Conservation (phyloP, 1,140 invertebrate species). For the Rhagoletis pomonella region DNA sequence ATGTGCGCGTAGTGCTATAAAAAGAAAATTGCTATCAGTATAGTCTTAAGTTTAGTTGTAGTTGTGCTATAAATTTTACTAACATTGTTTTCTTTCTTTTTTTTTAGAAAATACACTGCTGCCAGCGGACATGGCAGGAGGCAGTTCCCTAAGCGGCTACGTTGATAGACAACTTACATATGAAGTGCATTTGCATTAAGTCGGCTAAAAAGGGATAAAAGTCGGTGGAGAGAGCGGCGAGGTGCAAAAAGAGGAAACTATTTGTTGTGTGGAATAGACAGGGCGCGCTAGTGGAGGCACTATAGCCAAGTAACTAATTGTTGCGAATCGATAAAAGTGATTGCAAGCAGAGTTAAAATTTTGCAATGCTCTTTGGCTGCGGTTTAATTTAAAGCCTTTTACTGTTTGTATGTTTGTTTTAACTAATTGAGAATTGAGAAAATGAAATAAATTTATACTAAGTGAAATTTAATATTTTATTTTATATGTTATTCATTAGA, state of each 20-base stretch:
- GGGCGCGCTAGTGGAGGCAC: neutral
- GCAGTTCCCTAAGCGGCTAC: constrained; percentile 11
- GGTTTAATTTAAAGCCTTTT: too few relatives aligned
- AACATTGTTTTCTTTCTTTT: neutral
- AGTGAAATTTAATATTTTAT: too few relatives aligned
- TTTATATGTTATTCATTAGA: too few relatives aligned
- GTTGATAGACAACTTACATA: constrained; percentile 41
- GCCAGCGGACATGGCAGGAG: neutral
- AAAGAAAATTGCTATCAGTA: neutral
- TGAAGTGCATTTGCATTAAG: constrained; percentile 48
- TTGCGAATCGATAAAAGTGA: neutral
- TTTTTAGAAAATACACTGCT: too few relatives aligned
- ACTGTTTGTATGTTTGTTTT: too few relatives aligned
- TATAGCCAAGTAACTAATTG: neutral
- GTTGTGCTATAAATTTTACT: neutral
- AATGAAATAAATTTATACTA: too few relatives aligned
- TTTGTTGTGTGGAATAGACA: neutral
- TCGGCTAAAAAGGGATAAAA: neutral
- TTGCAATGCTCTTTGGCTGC: neutral
- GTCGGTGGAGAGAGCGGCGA: too few relatives aligned
- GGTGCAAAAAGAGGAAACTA: neutral
- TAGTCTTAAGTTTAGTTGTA: neutral
- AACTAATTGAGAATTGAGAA: too few relatives aligned
- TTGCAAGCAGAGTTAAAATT: neutral
- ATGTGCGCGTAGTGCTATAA: neutral